Base-by-base conservation (phyloP, 2,113 vertebrate species). In the Dissostichus mawsoni region DNA sequence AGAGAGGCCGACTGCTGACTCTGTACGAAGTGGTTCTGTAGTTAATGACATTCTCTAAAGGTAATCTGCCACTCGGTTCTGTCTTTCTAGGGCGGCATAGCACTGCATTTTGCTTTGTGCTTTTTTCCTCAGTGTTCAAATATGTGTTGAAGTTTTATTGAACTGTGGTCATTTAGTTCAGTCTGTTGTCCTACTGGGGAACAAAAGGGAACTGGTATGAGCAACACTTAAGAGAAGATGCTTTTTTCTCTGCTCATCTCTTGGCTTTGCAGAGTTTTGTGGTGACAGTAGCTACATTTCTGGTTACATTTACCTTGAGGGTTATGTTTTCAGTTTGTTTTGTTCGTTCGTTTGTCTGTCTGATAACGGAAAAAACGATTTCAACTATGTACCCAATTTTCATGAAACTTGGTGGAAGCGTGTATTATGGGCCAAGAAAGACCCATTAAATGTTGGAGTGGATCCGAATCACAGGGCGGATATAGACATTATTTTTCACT, bases 11-110 rank as follows among this genome's bases (percentile, higher is more conserved):
- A 57, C 47, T 81, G 83, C 81, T 90, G 76, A 90, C 71, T 74
- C 52, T 82, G 76, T 58, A 55, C 79, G 74, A 63, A 83, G 76
- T 80, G 83, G 65, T 72, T 87, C 61, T 75, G 74, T 79, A 70
- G 83, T 83, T 90, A 90, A 87, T 61, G 73, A 55, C 61, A 79
- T 74, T 87, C 81, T 87, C 67, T 78, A 62, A 58, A 62, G 64
- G 83, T 81, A 89, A 86, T 88, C 80, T 83, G 70, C 77, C 63
- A 80, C 67, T 69, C 65, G 61, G 20, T 51, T 81, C 44, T 77
- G 62, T 74, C 71, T 75, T 20, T 64, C 75, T 56, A 78, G 61
- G 74, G 69, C 50, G 8, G 11, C 61, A 69, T 33, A 57, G 67
- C 71, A 55, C n/a, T 45, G 18, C 44, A 72, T 69, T 82, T 80